Evolutionary conservation across 2,113 vertebrate species (phyloP).

Genomic region (Myrmecobius fasciatus): DNA sequence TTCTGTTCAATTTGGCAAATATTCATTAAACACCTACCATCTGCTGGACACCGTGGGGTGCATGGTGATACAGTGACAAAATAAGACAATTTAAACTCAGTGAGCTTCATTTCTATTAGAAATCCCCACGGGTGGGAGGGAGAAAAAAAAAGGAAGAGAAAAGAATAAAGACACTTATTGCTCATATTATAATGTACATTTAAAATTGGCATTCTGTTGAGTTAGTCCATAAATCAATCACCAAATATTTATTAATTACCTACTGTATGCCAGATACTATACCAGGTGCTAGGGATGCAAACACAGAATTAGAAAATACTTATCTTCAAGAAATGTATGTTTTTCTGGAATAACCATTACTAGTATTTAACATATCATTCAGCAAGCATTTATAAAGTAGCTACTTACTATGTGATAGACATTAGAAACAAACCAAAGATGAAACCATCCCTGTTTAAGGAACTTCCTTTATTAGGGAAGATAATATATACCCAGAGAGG

Average conservation of each 20-base stretch:
- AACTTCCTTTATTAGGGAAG: neutral
- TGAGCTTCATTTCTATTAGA: neutral
- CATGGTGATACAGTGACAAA: neutral
- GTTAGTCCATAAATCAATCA: neutral
- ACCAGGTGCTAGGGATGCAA: neutral
- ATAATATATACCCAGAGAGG: neutral
- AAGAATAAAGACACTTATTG: neutral
- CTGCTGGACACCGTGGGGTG: neutral
- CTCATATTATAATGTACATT: neutral
- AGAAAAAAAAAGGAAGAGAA: neutral
- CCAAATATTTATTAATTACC: neutral
- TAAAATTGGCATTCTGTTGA: neutral
- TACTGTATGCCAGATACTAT: neutral
- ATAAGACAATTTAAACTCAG: neutral
- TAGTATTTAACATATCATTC: neutral
- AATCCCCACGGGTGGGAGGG: neutral
- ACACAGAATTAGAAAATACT: neutral
- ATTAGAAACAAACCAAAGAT: neutral
- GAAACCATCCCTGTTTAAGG: neutral
- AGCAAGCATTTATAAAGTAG: neutral
- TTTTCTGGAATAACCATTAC: neutral
- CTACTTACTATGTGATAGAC: neutral
- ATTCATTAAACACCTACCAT: neutral
- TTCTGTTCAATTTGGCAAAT: neutral
- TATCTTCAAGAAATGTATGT: neutral